Evolutionary conservation across 2,797 vertebrate species (phyloP), one percentile per base, ranked within the genome.

Genomic region (Xiphophorus birchmanni): DNA sequence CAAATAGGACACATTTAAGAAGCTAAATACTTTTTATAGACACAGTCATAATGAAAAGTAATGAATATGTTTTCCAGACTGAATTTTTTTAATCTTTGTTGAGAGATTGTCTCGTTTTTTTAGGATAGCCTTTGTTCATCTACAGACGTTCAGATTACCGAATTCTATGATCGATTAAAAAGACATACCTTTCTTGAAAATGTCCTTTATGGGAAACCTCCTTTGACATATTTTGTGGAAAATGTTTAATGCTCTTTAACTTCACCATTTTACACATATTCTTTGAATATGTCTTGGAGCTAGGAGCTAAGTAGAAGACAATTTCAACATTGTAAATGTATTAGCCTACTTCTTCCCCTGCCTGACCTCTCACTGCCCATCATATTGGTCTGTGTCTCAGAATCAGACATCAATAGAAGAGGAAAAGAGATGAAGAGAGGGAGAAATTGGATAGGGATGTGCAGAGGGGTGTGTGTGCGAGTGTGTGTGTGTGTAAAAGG

Each of bases 371-470:
- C 56, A 78, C 63, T 73, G 75, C 78, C 84, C 79, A 75, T 90
- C 87, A 85, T 65, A 78, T 85, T 77, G 76, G 65, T 65, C 72
- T 86, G 52, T 88, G 79, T 79, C 82, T 88, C 79, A 81, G 73
- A 86, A 81, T 86, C 65, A 85, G 77, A 56, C 80, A 73, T 87
- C 86, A 88, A 73, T 87, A 72, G 69, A 85, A 84, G 72, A 81
- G 80, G 82, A 75, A 15, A 45, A 82, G 74, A 72, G 75, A 86
- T 78, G 73, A 88, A 87, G 73, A 79, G 74, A 77, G 32, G 76
- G 60, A 45, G 75, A 75, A 75, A 42, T 58, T 80, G 74, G 48
- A 75, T 50, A 42, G 45, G 13, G 48, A 82, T 44, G 26, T 76
- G 52, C 47, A 21, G 4, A 54, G n/a, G 37, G 18, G 45, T 73